Evolutionary conservation across 2,888 invertebrate species (phyloP), one percentile per base, ranked within the genome.

Genomic region (Liopterus haemorrhoidalis): DNA sequence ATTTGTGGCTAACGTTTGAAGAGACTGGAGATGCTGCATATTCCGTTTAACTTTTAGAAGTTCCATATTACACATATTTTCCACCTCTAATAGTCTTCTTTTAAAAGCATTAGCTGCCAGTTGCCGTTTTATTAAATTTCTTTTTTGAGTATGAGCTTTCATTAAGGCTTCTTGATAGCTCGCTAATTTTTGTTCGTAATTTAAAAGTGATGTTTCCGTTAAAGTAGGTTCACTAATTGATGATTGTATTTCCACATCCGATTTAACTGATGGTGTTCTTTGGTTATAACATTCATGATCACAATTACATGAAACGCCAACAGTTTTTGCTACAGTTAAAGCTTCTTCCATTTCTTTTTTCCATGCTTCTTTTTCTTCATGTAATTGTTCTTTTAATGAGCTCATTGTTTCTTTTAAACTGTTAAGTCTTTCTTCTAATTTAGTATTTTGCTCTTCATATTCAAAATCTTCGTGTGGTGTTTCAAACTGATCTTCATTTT

Each of bases 31-130:
- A 37, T 54, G 59, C 32, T 61, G 62, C 0, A 67, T 63, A 43
- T 58, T 68, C 46, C 66, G 62, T 39, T 61, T 63, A 12, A 70
- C 66, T 36, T 64, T 59, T 21, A 63, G 54, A 32, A 70, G 49
- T 50, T 70, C 70, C 45, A 67, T 55, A 51, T 68, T 65, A 43
- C 69, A 70, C 56, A 70, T 61, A 35, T 64, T 67, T 52, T 70
- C 69, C 3, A 70, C 64, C 50, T 70, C 69, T 9, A 63, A 44
- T 16, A 70, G 49, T 48, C 63, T 61, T 5, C 64, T 57, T 46
- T 61, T 64, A 44, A 69, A 70, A 35, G 66, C 65, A 20, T 62
- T 62, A 4, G 66, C 62, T 6, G 67, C 61, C 21, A 65, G 46
- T 48, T 63, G 63, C 39, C 63, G 63, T 38, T 63, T 58, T 18